Evolutionary conservation across 2,888 invertebrate genomes (phyloP), one percentile per base, ranked within the genome.

Genomic region (Nomada lathburiana): DNA sequence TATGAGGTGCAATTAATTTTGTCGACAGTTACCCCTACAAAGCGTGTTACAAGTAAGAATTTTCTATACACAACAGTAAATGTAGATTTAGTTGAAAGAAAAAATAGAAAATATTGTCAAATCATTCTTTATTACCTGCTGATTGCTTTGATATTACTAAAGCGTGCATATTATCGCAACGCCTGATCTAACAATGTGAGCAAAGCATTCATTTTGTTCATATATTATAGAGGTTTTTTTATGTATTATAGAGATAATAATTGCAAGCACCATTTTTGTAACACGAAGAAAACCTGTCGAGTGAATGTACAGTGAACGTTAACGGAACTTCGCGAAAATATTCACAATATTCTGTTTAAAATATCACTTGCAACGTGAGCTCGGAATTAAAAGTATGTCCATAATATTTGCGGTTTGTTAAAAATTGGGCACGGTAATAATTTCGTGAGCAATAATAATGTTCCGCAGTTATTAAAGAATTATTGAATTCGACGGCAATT

Each of bases 151-250:
- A 85, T 87, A 82, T 72, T 76, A 73, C 64, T 63, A 63, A 85
- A 83, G 81, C 87, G 85, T 87, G 87, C 72, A 69, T 59, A 68
- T 83, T 82, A 86, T 86, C 87, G 29, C 50, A 23, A 60, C 50
- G 55, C 26, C 3, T n/a, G 70, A 83, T 77, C 85, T 81, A 76
- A 74, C 65, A 16, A 85, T 69, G 29, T 62, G 76, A 77, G 62
- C 65, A 78, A 1, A 52, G 29, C 63, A 23, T 18, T 57, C 68
- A 80, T 36, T 36, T 36, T 36, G 7, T 36, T 36, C 36, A 36
- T 36, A 36, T 36, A 36, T 36, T 36, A 36, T 36, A 36, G 9
- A 7, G 36, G 36, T 77, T 83, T 86, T 83, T 86, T 70, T 60
- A 62, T 57, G 23, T 18, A 44, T 72, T 72, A 57, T 44, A 16